Evolutionary conservation across 2,888 invertebrate genomes (phyloP), one percentile per base, ranked within the genome.

Genomic region (Lasioglossum morio): DNA sequence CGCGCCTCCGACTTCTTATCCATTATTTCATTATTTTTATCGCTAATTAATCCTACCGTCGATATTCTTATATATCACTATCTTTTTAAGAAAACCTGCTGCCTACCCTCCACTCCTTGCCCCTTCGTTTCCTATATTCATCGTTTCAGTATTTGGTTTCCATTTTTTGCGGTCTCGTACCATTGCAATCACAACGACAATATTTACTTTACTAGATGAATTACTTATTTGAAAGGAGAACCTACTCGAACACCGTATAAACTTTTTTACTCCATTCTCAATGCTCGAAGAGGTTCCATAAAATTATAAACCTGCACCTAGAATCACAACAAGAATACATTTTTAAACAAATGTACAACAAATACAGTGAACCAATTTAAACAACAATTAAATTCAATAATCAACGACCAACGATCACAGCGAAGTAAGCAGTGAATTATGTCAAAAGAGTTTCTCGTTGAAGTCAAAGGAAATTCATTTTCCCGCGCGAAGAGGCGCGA

Each of bases 21-120:
- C 63, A 63, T 63, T 63, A 63, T 63, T 63, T 63, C 30, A 63
- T 63, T 63, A 63, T 63, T 63, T 63, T 63, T 66, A 66, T 66
- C 66, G 66, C 23, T 66, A 66, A 66, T 66, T 66, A 34, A 66
- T 66, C 10, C 30, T 3, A 19, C 10, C 66, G 34, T 66, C 66
- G 34, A 34, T 66, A 66, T 19, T 66, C 66, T 19, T 34, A 66
- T 66, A 66, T 34, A 66, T 63, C 30, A 30, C 30, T 14, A 27
- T 27, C 7, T 7, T 27, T 27, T 30, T 27, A 27, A 16, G 16
- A 63, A 63, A 16, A 30, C 14, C 27, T 30, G 60, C 60, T 30
- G 5, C 27, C 14, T 0, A 27, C 5, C 4, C 4, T 12, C 57
- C 12, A 10, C n/a, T 14, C 5, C 5, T 2, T 60, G 4, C 60